Percentiles rank a stretch among this genome's conserved stretches.
phyloP scores from a whole-genome alignment of 2,888 invertebrate species.

The Nomada goodeniana region DNA sequence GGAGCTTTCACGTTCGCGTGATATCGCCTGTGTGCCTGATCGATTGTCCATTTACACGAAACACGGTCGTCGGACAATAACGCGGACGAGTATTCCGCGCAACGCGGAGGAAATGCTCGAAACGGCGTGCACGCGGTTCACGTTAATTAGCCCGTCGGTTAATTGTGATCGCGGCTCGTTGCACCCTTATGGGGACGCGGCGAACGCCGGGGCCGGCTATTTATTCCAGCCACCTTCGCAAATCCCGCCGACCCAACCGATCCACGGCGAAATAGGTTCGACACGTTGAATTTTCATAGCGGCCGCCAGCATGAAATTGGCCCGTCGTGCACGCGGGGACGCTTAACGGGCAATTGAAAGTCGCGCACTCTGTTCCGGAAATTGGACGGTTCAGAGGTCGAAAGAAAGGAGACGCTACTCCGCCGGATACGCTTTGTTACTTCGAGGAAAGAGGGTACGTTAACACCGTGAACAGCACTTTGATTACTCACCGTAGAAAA shows the following conservation, averaged over 20 bases:
- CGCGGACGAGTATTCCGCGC: background rate
- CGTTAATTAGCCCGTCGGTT: constrained; percentile 36
- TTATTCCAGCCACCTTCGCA: constrained; percentile 26
- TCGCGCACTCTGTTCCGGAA: constrained; percentile 21
- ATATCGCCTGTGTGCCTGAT: constrained; percentile 53
- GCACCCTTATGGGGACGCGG: constrained; percentile 1
- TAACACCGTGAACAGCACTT: too few relatives aligned
- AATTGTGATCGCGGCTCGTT: constrained; percentile 28
- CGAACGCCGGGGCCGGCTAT: constrained; percentile 27
- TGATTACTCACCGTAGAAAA: constrained; percentile 23
- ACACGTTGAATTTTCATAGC: constrained; percentile 21
- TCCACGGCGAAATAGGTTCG: background rate
- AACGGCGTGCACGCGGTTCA: background rate
- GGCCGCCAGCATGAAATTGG: background rate
- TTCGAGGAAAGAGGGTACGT: background rate
- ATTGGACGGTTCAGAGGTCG: background rate
- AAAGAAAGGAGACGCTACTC: background rate
- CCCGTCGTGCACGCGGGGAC: constrained; percentile 27
- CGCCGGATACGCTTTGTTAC: too few relatives aligned
- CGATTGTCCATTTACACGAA: constrained; percentile 59
- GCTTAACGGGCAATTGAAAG: constrained; percentile 32
- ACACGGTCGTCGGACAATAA: constrained; percentile 8
- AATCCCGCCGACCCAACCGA: constrained; percentile 4
- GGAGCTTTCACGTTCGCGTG: constrained; percentile 53
- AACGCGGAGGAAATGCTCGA: background rate